phyloP scores from a whole-genome alignment of 53 echinoderm and acorn worm genomes.

The Actinopyga echinites region DNA sequence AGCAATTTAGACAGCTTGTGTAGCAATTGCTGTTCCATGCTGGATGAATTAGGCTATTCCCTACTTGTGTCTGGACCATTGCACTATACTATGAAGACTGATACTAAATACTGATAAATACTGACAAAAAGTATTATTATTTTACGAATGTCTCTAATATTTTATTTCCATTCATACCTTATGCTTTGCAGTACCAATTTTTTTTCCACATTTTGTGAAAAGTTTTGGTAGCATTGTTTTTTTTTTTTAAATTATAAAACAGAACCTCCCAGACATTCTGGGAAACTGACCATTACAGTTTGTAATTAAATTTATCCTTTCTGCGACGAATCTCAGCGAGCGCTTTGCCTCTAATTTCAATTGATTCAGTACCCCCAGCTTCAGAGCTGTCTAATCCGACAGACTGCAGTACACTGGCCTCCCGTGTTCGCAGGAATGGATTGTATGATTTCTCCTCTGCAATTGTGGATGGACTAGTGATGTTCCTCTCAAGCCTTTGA shows the following conservation, averaged over 20 bases:
- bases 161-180: too few species aligned
- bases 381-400: slow-evolving; percentile 36
- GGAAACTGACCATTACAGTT: slow-evolving; percentile 34
- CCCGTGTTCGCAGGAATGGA: slow-evolving; percentile 82
- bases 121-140: too few species aligned
- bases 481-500: slow-evolving; percentile 67
- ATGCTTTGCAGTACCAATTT: too few species aligned
- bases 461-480: slow-evolving; percentile 85
- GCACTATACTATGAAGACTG: too few species aligned
- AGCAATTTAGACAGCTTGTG: too few species aligned
- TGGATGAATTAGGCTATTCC: too few species aligned
- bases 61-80: too few species aligned
- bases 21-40: too few species aligned
- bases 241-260: not conserved
- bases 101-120: too few species aligned
- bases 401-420: slow-evolving; percentile 45
- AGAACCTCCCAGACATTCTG: not conserved
- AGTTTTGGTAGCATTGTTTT: not conserved
- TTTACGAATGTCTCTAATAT: too few species aligned
- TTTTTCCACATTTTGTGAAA: not conserved
- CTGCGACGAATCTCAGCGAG: slow-evolving; percentile 64
- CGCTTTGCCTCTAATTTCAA: slow-evolving; percentile 59
- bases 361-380: not conserved
- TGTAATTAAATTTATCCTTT: slow-evolving; percentile 81
- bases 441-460: slow-evolving; percentile 88